Evolutionary conservation across 2,797 vertebrate genomes (phyloP), one percentile per base, ranked within the genome.

Genomic region (Crenuchus spilurus): DNA sequence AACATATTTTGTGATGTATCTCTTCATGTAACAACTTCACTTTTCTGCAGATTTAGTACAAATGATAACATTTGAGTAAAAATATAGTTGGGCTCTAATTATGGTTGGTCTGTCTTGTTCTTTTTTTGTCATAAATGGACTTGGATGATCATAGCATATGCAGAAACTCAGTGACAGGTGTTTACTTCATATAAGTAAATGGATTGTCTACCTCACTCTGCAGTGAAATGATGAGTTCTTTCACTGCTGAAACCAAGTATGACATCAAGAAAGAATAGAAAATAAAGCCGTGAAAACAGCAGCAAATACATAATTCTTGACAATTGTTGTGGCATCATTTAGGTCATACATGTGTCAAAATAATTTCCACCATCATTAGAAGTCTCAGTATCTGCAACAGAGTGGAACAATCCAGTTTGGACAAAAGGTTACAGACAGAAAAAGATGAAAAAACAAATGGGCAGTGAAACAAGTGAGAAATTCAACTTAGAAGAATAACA

Each of bases 401-500:
- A 74, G 75, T 85, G 84, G 87, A 89, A 90, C 83, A 90, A 92
- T 90, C 88, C 81, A 78, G 81, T 90, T 87, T 81, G 28, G 61
- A 75, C 24, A 66, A 78, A 69, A 74, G 26, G 48, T 57, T 11
- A 63, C 0, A 79, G 10, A 66, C 18, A 44, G 46, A 60, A 39
- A 51, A 14, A 48, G 30, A 16, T 3, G n/a, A n/a, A n/a, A n/a
- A n/a, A n/a, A n/a, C n/a, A n/a, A n/a, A n/a, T 84, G 85, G 73
- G 84, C 85, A 86, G 72, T 74, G 62, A 83, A 88, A 80, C 84
- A 79, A 84, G 85, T 82, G 80, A 72, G 80, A 69, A 80, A 65
- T 74, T 48, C 13, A 58, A 82, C 77, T 89, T 75, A 87, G 78
- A 86, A 74, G 61, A 86, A 84, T 55, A 85, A 66, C 89, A 90